Evolutionary conservation across 1,140 invertebrate genomes (phyloP).

Genomic region (Nomia melanderi): DNA sequence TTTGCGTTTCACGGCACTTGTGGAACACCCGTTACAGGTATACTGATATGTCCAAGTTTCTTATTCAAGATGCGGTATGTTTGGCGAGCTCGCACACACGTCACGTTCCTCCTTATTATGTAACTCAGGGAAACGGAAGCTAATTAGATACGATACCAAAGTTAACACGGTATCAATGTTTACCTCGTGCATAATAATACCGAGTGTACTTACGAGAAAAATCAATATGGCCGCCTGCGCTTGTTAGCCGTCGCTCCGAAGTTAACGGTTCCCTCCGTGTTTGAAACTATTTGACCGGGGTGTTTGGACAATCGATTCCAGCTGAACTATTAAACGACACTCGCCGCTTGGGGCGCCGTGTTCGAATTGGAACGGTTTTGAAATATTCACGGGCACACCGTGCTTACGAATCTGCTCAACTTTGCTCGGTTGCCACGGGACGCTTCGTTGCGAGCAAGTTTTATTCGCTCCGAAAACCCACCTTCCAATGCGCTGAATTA

Average conservation of each 20-base stretch:
- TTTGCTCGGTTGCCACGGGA: too few relatives aligned
- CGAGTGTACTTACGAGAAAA: not conserved
- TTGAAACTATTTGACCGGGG: constrained; percentile 7
- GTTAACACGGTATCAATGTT: constrained; percentile 10
- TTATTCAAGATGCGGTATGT: not conserved
- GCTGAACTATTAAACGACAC: not conserved
- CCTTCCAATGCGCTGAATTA: too few relatives aligned
- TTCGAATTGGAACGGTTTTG: too few relatives aligned
- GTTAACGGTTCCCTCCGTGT: not conserved
- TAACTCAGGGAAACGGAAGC: not conserved
- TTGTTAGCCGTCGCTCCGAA: not conserved
- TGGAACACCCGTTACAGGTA: too few relatives aligned
- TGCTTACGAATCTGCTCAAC: too few relatives aligned
- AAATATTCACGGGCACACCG: too few relatives aligned
- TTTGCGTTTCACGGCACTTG: too few relatives aligned
- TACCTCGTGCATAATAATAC: constrained; percentile 20
- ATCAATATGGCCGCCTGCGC: not conserved
- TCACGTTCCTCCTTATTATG: not conserved
- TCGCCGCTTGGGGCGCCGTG: too few relatives aligned
- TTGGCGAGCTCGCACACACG: not conserved
- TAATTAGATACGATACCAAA: constrained; percentile 13
- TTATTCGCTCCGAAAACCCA: not conserved
- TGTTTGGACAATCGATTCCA: constrained; percentile 39
- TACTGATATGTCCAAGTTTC: not conserved
- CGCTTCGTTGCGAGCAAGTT: not conserved